Conservation (phyloP, 2,888 invertebrate species). For the Lasioglossum vierecki region DNA sequence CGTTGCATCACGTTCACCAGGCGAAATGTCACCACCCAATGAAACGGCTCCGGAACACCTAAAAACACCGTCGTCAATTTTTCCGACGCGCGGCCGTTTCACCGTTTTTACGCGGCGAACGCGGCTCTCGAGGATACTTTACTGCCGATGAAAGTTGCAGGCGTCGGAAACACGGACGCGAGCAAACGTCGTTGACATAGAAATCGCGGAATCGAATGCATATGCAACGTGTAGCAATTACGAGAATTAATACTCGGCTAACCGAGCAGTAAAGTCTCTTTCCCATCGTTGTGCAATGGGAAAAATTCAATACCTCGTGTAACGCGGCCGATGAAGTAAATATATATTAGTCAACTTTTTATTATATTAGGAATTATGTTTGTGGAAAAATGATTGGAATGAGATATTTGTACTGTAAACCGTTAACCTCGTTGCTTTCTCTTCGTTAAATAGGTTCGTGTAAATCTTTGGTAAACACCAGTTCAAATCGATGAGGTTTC, state of each 20-base stretch:
- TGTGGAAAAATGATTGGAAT: neutral
- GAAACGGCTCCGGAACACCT: slow-evolving; percentile 9
- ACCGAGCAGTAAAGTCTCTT: neutral
- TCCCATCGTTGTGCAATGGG: neutral
- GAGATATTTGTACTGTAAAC: neutral
- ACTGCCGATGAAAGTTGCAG: slow-evolving; percentile 6
- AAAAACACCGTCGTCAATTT: slow-evolving; percentile 1
- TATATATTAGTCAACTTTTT: neutral
- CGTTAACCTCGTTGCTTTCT: neutral
- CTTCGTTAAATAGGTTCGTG: neutral
- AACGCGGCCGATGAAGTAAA: neutral
- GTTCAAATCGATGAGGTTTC: neutral
- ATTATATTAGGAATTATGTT: neutral
- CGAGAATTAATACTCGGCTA: neutral
- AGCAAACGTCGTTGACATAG: neutral
- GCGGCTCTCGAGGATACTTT: neutral
- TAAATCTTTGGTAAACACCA: neutral
- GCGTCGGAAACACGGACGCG: neutral
- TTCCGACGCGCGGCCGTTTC: neutral
- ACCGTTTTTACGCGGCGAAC: neutral
- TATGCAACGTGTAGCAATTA: slow-evolving; percentile 3
- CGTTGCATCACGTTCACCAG: slow-evolving; percentile 23
- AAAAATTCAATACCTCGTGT: neutral
- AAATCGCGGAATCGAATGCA: neutral
- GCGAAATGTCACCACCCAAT: slow-evolving; percentile 21